Evolutionary conservation across 2,113 vertebrate species (phyloP), one percentile per base, ranked within the genome.

Genomic region (Psilopsiagon aymara): DNA sequence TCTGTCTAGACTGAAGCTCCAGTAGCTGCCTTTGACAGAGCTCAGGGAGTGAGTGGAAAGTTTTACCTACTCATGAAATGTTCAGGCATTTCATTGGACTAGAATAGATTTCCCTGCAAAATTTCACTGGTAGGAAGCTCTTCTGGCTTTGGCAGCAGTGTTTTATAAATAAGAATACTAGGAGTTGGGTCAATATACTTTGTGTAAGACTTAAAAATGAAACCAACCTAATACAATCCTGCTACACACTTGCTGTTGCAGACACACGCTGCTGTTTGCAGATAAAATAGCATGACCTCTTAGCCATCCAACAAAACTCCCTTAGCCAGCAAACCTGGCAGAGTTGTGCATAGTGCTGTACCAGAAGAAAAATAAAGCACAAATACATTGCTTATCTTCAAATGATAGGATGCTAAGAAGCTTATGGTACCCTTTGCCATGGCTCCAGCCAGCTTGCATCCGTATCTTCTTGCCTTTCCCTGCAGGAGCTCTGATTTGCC

Each of bases 1-100:
- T 10, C 39, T 80, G 93, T 91, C 93, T 95, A 91, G 92, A 88
- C 93, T 80, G 71, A 86, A 95, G 78, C 2, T 17, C 87, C 63
- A 66, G 78, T 73, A 87, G 87, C n/a, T 94, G 64, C 68, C 77
- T 85, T 51, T 80, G 84, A 87, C 3, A 4, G 49, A 11, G 46
- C 55, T 92, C 90, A 83, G 25, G 49, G 19, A 90, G 53, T 20
- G 14, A 94, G 35, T 31, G 31, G 44, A 88, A 93, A 93, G 75
- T 86, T 92, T 80, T 83, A 83, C 59, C 64, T 88, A 28, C 59
- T 88, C 88, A 81, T 0, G 5, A 93, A 77, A 63, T 64, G 70
- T 59, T 95, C 84, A 92, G 75, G 57, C 16, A 55, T 91, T 90
- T 96, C 67, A 86, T 93, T 67, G 89, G 70, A 74, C 49, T 53